Conservation (phyloP, 2,888 invertebrate genomes). For the Caenorhabditis zanzibari region DNA sequence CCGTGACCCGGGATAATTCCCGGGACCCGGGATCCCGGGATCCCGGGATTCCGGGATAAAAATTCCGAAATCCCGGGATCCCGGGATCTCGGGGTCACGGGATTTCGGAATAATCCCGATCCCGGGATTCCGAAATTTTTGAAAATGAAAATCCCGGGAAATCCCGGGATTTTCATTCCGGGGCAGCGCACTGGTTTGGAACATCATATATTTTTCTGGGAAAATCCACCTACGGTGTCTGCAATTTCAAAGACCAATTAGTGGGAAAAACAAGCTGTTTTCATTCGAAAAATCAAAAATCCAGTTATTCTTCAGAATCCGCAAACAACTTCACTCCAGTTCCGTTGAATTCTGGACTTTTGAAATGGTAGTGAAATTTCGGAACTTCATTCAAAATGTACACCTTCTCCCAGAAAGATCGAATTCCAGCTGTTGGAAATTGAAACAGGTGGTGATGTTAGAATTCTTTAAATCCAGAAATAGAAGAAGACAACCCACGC, state of each 20-base stretch:
- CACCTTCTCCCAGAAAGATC: constrained; percentile 41
- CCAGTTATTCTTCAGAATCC: background rate
- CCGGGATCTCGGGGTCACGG: too few relatives aligned
- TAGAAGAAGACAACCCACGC: constrained; percentile 16
- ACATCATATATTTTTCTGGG: constrained; percentile 11
- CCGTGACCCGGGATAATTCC: too few relatives aligned
- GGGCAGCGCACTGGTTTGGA: too few relatives aligned
- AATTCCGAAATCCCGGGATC: too few relatives aligned
- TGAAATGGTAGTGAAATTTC: background rate
- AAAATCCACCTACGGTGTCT: constrained; percentile 2
- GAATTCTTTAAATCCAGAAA: constrained; percentile 8
- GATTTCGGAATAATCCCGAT: too few relatives aligned
- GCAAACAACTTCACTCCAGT: too few relatives aligned
- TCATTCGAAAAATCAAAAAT: background rate
- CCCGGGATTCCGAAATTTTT: too few relatives aligned
- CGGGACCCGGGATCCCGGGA: too few relatives aligned
- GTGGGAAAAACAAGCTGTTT: constrained; percentile 9
- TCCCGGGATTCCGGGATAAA: too few relatives aligned
- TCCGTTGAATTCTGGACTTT: too few relatives aligned
- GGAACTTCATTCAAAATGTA: constrained; percentile 36
- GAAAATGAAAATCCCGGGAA: too few relatives aligned
- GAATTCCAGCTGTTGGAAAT: constrained; percentile 21
- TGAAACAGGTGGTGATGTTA: constrained; percentile 33
- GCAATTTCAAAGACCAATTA: constrained; percentile 12
- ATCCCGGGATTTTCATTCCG: too few relatives aligned